phyloP scores from a whole-genome alignment of 2,888 invertebrate species.

The Papilio elwesi region DNA sequence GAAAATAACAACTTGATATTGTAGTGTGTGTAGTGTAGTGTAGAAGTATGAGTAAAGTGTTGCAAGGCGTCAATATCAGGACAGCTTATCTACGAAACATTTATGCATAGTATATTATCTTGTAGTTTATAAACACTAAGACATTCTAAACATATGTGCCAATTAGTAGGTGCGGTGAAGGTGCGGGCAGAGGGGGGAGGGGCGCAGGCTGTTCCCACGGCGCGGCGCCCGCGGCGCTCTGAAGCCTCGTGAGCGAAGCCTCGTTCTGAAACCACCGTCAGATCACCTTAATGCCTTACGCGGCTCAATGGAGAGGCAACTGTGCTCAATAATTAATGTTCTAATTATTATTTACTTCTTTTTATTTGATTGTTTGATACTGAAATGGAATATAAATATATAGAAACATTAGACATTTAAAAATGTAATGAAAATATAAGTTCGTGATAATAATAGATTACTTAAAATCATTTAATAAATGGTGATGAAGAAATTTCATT shows the following conservation, averaged over 20 bases:
- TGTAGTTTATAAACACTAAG: background rate
- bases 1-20: too few species aligned
- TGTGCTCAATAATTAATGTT: conserved; percentile 10
- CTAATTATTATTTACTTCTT: conserved; percentile 1
- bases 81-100: background rate
- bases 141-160: conserved; percentile 22
- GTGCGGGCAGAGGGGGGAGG: background rate
- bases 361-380: background rate
- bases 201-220: conserved; percentile 49
- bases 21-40: too few species aligned
- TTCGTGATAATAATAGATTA: too few species aligned
- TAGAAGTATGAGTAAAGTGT: too few species aligned
- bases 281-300: conserved; percentile 24
- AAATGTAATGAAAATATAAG: too few species aligned
- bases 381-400: background rate
- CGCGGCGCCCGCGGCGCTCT: conserved; percentile 48
- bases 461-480: too few species aligned
- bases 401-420: too few species aligned
- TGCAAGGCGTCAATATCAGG: too few species aligned
- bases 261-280: conserved; percentile 40
- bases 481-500: too few species aligned
- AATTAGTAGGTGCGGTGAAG: conserved; percentile 16
- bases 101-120: background rate
- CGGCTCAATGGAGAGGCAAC: background rate
- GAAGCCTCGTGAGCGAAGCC: conserved; percentile 41